A percentile compares a stretch with the other conserved stretches of the same genome.
These are phyloP conservation scores for Eulemur coronatus DNA, from an alignment of 2,797 vertebrate species.

Conservation along the genomic window DNA sequence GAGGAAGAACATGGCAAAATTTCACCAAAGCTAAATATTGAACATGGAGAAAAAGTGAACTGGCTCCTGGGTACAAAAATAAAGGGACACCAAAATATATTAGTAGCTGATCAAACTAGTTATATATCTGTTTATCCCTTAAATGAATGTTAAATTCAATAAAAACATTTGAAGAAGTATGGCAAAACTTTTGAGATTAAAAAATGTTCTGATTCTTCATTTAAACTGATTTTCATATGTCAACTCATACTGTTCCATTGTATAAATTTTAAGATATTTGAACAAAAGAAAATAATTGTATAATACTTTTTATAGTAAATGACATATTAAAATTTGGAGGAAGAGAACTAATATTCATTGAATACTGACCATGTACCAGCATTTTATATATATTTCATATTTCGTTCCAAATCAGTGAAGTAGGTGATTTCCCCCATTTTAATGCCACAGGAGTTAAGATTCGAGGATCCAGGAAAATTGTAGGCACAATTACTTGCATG, in stretches of 20 bases:
- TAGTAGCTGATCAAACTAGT: constrained; percentile 94
- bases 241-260: not conserved
- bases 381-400: constrained; percentile 34
- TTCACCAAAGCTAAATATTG: constrained; percentile 88
- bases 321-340: constrained; percentile 19
- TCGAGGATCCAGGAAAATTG: not conserved
- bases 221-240: constrained; percentile 34
- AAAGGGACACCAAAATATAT: constrained; percentile 89
- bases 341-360: not conserved
- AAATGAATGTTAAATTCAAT: constrained; percentile 75
- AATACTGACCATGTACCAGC: not conserved
- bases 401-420: not conserved
- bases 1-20: constrained; percentile 66
- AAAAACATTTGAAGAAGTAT: constrained; percentile 56
- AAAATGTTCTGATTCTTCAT: not conserved
- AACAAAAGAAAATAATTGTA: constrained; percentile 10
- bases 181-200: not conserved
- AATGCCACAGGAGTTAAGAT: not conserved
- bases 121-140: constrained; percentile 89
- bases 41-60: constrained; percentile 96
- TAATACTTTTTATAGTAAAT: constrained; percentile 36
- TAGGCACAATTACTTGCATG: not conserved
- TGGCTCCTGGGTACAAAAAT: constrained; percentile 91
- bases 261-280: constrained; percentile 35
- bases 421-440: not conserved